Evolutionary conservation across 2,797 vertebrate species (phyloP).

Genomic region (Loris lydekkerianus): DNA sequence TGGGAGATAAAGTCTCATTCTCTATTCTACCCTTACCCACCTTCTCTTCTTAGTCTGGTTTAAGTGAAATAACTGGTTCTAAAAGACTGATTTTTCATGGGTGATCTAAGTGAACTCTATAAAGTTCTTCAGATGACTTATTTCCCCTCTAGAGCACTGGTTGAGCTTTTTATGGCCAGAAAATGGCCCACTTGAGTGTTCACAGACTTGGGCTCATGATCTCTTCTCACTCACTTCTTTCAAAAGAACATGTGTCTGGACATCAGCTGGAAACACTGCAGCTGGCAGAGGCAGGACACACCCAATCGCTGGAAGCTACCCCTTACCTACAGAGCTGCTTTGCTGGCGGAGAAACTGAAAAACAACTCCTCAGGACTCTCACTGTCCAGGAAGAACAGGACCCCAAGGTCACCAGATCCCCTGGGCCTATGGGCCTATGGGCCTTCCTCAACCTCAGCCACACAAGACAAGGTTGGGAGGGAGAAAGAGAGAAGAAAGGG

Average conservation of each 20-base stretch:
- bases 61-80: background rate
- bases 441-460: background rate
- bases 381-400: rapidly evolving
- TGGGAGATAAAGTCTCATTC: background rate
- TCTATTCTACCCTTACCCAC: background rate
- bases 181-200: background rate
- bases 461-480: rapidly evolving
- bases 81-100: background rate
- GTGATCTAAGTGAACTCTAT: background rate
- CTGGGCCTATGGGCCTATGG: background rate
- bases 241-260: background rate
- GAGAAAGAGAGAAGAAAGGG: too few relatives aligned
- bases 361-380: background rate
- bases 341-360: background rate
- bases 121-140: background rate
- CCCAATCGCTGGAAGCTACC: rapidly evolving
- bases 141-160: background rate
- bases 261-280: background rate
- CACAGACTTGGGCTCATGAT: background rate
- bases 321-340: background rate
- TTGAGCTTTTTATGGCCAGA: background rate
- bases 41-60: background rate
- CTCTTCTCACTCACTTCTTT: rapidly evolving
- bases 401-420: background rate
- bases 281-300: too few relatives aligned